A percentile compares a stretch with the other conserved stretches of the same genome.
Conservation (phyloP, 2,113 vertebrate genomes). For the Jaculus jaculus region DNA sequence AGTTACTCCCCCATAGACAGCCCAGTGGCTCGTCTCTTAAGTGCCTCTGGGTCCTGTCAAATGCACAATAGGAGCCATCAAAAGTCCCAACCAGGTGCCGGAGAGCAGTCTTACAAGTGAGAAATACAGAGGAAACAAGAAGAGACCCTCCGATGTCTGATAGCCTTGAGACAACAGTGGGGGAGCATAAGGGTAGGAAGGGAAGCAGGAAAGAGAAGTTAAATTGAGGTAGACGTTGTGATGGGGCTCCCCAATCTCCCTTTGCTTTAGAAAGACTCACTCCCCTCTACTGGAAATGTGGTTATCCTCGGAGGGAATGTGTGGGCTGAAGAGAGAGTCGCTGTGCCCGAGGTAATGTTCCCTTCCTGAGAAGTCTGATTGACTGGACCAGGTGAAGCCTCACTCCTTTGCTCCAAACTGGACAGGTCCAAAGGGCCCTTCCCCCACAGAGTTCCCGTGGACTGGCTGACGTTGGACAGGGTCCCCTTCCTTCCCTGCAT, state of each 20-base stretch:
- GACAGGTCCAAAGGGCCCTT: not conserved
- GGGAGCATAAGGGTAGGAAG: not conserved
- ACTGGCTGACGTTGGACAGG: not conserved
- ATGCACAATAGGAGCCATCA: too few relatives aligned
- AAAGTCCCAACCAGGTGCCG: not conserved
- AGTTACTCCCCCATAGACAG: too few relatives aligned
- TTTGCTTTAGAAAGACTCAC: not conserved
- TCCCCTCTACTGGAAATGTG: not conserved
- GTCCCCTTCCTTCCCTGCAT: not conserved
- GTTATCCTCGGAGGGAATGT: not conserved
- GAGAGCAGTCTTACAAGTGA: not conserved
- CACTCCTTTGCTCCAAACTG: not conserved
- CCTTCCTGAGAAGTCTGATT: not conserved
- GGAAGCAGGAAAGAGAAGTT: not conserved
- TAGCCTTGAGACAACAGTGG: not conserved
- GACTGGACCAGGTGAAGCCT: not conserved
- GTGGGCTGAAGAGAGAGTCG: not conserved
- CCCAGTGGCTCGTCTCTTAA: too few relatives aligned
- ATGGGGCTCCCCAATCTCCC: not conserved
- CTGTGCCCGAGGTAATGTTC: not conserved
- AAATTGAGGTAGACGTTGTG: not conserved
- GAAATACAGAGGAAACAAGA: not conserved
- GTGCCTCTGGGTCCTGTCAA: too few relatives aligned
- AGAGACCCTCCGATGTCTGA: not conserved
- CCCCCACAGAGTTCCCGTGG: not conserved